Evolutionary conservation across 2,888 invertebrate species (phyloP).

Genomic region (Eutolmus rufibarbis): DNA sequence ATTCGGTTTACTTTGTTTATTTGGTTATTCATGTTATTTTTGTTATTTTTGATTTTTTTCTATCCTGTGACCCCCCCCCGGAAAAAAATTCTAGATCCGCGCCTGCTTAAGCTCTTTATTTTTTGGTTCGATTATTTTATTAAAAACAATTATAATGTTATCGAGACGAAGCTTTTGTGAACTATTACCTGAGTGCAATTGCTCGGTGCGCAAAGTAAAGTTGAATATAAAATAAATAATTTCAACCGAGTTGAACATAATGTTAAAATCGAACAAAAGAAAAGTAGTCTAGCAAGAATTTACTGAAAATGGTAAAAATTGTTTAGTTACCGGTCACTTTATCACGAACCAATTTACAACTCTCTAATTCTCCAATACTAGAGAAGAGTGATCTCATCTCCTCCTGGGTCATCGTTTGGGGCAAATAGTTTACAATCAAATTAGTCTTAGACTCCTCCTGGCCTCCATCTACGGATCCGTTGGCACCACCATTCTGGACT

Average conservation of each 20-base stretch:
- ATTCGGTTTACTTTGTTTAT: too few species aligned
- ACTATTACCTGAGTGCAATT: conserved; percentile 6
- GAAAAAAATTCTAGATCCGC: too few species aligned
- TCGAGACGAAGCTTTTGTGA: background rate
- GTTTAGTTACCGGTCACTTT: conserved; percentile 83
- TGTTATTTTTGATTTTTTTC: too few species aligned
- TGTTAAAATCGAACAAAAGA: background rate
- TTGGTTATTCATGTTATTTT: too few species aligned
- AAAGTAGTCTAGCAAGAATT: background rate
- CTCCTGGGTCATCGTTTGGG: conserved; percentile 93
- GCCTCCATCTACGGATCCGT: conserved; percentile 67
- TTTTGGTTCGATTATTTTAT: background rate
- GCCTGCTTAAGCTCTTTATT: background rate
- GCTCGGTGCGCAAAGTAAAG: conserved; percentile 17
- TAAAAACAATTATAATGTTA: background rate
- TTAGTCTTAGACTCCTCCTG: conserved; percentile 95
- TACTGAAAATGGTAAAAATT: conserved; percentile 4
- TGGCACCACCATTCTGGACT: conserved; percentile 77
- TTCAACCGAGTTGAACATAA: background rate
- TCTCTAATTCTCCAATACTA: conserved; percentile 95
- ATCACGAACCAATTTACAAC: conserved; percentile 96
- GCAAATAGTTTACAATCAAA: conserved; percentile 93
- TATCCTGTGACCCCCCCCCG: too few species aligned
- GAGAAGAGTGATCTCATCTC: conserved; percentile 94
- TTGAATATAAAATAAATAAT: background rate